Base-by-base conservation (phyloP, 1,140 invertebrate species). In the Calliphora vicina region DNA sequence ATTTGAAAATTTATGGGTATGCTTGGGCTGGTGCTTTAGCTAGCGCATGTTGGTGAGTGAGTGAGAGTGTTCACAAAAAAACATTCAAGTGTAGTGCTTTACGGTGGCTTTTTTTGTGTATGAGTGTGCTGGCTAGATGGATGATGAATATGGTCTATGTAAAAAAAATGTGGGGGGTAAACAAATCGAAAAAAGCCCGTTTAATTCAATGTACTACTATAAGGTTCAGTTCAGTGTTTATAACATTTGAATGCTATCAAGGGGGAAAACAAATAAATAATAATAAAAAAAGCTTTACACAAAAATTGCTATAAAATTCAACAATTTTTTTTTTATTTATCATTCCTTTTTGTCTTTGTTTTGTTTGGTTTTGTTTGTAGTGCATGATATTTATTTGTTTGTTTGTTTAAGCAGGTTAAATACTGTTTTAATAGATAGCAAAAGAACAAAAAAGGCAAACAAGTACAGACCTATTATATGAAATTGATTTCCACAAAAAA, bases 171-270 rank as follows among this genome's bases (percentile, higher is more conserved):
- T 12, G 45, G 4, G 45, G 45, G 8, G 45, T 50, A 67, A 67
- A 67, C 45, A 67, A 67, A 67, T 25, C 45, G 15, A 67, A 57
- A 57, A 67, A 67, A 23, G 61, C 61, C 61, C 61, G 61, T 67
- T 67, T 67, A 67, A 67, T 67, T 67, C 61, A 23, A 67, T 67
- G n/a, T 9, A 23, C n/a, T 67, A 67, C n/a, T 67, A 67, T 50
- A 50, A 50, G 45, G 45, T 67, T 67, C n/a, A 57, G 50, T 57
- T 57, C 61, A 67, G 61, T 25, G 23, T 67, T 67, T 67, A 67
- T 67, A 67, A 5, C n/a, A 67, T 67, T 67, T 67, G 61, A 67
- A 67, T 67, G 20, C 61, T 67, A 67, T 67, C 61, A 67, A 67
- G 23, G n/a, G 61, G 23, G 61, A 67, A 67, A 23, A 67, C n/a